Evolutionary conservation across 2,888 invertebrate species (phyloP), one percentile per base, ranked within the genome.

Genomic region (Xylota segnis): DNA sequence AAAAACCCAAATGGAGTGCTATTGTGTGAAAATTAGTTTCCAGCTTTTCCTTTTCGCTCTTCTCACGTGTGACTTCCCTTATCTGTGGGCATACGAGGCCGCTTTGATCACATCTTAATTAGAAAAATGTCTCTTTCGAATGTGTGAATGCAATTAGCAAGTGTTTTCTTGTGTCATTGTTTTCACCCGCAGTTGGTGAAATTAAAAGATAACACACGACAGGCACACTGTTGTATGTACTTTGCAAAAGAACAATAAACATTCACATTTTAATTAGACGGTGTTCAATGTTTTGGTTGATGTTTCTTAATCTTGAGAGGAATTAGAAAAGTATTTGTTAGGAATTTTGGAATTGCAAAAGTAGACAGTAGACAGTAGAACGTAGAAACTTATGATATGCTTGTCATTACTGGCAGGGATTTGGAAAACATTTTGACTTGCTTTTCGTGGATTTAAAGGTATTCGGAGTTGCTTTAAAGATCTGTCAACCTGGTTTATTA

Each of bases 31-130:
- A 56, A 70, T 56, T 45, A 32, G 70, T 70, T 58, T 58, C 23
- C 18, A 45, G 43, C 18, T 45, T 63, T 45, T 32, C 12, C 16
- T 2, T 16, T 63, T 63, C 16, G 3, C n/a, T 6, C 5, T 16
- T 16, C 10, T 43, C 7, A 4, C 12, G 23, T 59, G 43, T 43
- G 6, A 5, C n/a, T 2, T 14, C 43, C 18, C 12, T 23, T 45
- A 16, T 29, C 23, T n/a, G n/a, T n/a, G 12, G n/a, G 27, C 1
- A 47, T 32, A 23, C 23, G 23, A 23, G 45, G n/a, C 61, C 34
- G 68, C 75, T 81, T 37, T 71, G 70, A 77, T 78, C 54, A 47
- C 70, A 66, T 61, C 65, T 72, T 72, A 83, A 77, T 83, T 83
- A 40, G 54, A 83, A 77, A 66, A 65, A 66, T 66, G 66, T 77